These are phyloP conservation scores for Cheilosia vulpina DNA, from an alignment of 2,888 invertebrate genomes.

Conservation along the genomic window DNA sequence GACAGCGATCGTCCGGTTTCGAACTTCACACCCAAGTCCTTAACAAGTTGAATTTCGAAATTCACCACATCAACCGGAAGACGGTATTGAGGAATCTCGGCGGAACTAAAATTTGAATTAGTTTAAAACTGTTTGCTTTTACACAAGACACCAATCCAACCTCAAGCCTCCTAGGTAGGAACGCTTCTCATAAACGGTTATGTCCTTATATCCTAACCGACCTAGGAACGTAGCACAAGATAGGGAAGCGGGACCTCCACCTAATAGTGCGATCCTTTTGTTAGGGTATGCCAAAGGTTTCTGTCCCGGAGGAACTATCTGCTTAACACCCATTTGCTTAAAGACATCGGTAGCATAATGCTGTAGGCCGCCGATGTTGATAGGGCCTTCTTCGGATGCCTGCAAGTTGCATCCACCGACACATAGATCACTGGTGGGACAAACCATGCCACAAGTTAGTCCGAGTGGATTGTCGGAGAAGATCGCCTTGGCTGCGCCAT, in stretches of 20 bases:
- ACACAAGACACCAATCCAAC: constrained; percentile 81
- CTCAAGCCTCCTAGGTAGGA: constrained; percentile 95
- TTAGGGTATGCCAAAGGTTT: constrained; percentile 84
- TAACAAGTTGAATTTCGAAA: constrained; percentile 95
- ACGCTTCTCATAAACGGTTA: constrained; percentile 96
- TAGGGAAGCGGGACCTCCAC: constrained; percentile 98
- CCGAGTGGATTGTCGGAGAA: constrained; percentile 99
- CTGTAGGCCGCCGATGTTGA: constrained; percentile 99
- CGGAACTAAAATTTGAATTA: constrained; percentile 86
- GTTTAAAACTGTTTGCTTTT: not conserved
- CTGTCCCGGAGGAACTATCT: constrained; percentile 91
- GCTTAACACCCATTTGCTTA: constrained; percentile 96
- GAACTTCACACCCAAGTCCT: constrained; percentile 96
- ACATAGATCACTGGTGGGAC: constrained; percentile 98
- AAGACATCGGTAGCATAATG: constrained; percentile 99
- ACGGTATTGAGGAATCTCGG: constrained; percentile 98
- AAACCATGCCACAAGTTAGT: constrained; percentile 98
- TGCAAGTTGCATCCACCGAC: constrained; percentile 98
- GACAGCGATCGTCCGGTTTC: constrained; percentile 89
- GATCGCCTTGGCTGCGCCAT: constrained; percentile 98
- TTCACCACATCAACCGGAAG: constrained; percentile 96
- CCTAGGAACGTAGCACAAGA: constrained; percentile 98
- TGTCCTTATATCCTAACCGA: constrained; percentile 94
- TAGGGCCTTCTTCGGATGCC: constrained; percentile 98
- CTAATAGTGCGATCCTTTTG: constrained; percentile 91